phyloP scores from a whole-genome alignment of 2,888 invertebrate genomes.

The Leptopilina myrica region DNA sequence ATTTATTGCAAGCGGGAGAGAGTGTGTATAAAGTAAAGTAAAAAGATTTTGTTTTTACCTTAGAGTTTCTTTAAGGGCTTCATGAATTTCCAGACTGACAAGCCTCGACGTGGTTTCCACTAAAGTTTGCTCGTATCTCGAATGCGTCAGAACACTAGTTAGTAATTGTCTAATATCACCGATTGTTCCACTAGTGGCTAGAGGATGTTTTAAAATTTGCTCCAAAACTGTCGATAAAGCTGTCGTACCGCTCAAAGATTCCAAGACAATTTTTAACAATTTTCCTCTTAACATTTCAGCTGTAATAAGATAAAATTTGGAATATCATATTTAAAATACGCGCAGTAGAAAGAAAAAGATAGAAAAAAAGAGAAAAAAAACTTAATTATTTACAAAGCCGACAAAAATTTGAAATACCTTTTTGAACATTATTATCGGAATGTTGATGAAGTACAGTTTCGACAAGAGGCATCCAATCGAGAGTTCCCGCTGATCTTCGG shows the following conservation, averaged over 20 bases:
- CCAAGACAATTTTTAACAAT: slow-evolving; percentile 71
- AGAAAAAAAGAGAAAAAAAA: background rate
- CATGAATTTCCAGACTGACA: slow-evolving; percentile 84
- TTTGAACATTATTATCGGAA: slow-evolving; percentile 62
- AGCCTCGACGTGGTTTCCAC: slow-evolving; percentile 83
- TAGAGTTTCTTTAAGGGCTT: slow-evolving; percentile 70
- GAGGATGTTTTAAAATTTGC: slow-evolving; percentile 78
- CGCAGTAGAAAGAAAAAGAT: background rate
- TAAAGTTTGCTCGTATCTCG: slow-evolving; percentile 85
- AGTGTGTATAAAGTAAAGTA: no score
- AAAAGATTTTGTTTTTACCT: slow-evolving; percentile 58
- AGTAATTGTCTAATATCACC: slow-evolving; percentile 81
- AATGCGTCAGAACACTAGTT: slow-evolving; percentile 86
- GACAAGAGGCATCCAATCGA: slow-evolving; percentile 75
- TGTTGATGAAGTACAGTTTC: slow-evolving; percentile 69
- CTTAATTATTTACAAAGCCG: background rate
- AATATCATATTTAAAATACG: background rate
- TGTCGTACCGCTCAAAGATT: slow-evolving; percentile 73
- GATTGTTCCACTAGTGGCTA: slow-evolving; percentile 79
- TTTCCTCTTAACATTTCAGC: slow-evolving; percentile 69
- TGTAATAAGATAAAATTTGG: slow-evolving; percentile 49
- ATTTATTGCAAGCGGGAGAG: no score
- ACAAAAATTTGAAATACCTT: slow-evolving; percentile 53
- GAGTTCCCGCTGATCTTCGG: slow-evolving; percentile 71
- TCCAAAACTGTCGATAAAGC: slow-evolving; percentile 80